Evolutionary conservation across 2,888 invertebrate genomes (phyloP).

Genomic region (Habroteleia sp.): DNA sequence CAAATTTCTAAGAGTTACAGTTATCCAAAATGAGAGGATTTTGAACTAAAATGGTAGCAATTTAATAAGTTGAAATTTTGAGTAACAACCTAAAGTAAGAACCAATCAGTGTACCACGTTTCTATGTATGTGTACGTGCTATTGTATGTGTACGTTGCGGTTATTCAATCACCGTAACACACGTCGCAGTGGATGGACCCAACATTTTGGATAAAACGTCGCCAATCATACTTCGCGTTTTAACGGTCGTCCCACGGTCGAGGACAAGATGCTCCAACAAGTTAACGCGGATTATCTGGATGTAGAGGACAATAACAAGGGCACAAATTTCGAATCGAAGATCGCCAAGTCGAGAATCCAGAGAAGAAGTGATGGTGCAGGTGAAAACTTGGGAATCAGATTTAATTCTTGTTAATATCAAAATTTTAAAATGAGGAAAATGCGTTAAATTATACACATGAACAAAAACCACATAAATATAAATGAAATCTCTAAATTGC

Average conservation of each 20-base stretch:
- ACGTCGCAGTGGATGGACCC: conserved; percentile 65
- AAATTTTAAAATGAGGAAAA: too few species aligned
- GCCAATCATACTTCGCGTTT: conserved; percentile 63
- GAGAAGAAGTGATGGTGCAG: conserved; percentile 65
- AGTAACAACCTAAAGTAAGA: background rate
- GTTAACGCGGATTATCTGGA: conserved; percentile 69
- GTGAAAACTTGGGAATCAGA: too few species aligned
- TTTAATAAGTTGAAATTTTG: conserved; percentile 20
- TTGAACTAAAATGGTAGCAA: conserved; percentile 12
- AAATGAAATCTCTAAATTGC: too few species aligned
- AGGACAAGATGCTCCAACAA: conserved; percentile 69
- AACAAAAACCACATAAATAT: too few species aligned
- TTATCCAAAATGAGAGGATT: background rate
- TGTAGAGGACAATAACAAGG: conserved; percentile 66
- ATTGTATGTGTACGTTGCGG: conserved; percentile 13
- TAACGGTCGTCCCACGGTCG: conserved; percentile 30
- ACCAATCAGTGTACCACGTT: background rate
- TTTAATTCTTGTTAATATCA: too few species aligned
- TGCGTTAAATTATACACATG: too few species aligned
- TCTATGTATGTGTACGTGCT: conserved; percentile 3
- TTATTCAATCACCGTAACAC: conserved; percentile 13
- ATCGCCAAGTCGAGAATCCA: conserved; percentile 64
- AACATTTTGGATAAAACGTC: conserved; percentile 64
- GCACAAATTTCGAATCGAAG: conserved; percentile 65
- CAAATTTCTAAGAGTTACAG: too few species aligned